These are phyloP conservation scores for Gymnarchus niloticus DNA, from an alignment of 2,113 vertebrate species.

Conservation along the genomic window DNA sequence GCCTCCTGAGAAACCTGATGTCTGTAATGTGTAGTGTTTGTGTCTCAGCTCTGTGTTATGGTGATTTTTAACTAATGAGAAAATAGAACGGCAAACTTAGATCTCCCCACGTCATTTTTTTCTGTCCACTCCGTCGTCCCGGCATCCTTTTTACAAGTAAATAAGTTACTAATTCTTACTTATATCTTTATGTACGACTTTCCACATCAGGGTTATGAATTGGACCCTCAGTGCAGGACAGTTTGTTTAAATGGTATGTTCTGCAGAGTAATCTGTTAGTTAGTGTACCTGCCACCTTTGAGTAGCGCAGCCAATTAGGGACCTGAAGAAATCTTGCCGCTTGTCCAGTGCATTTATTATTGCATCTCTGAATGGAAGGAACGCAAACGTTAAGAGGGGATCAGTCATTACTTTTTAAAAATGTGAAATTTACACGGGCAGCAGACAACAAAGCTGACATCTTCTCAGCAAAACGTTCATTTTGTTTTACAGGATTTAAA, in stretches of 20 bases:
- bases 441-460: constrained; percentile 20
- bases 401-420: background rate
- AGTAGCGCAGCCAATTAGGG: background rate
- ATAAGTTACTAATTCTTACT: background rate
- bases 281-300: background rate
- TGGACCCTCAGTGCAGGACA: background rate
- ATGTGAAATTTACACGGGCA: background rate
- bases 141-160: background rate
- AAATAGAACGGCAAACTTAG: background rate
- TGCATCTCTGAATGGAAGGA: background rate
- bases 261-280: background rate
- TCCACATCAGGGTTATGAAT: background rate
- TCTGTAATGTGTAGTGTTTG: background rate
- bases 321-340: background rate
- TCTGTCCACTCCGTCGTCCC: background rate
- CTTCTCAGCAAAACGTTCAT: background rate
- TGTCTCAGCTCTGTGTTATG: background rate
- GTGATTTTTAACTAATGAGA: too few species aligned
- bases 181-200: background rate
- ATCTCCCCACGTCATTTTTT: background rate
- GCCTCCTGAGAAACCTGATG: background rate
- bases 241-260: background rate
- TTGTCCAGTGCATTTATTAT: background rate
- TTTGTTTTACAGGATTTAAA: background rate
- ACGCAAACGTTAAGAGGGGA: background rate